A percentile compares a stretch with the other conserved stretches of the same genome.
Evolutionary conservation across 35 echinoderm and acorn worm species (phyloP).

Genomic region (Ophiothrix spiculata): DNA sequence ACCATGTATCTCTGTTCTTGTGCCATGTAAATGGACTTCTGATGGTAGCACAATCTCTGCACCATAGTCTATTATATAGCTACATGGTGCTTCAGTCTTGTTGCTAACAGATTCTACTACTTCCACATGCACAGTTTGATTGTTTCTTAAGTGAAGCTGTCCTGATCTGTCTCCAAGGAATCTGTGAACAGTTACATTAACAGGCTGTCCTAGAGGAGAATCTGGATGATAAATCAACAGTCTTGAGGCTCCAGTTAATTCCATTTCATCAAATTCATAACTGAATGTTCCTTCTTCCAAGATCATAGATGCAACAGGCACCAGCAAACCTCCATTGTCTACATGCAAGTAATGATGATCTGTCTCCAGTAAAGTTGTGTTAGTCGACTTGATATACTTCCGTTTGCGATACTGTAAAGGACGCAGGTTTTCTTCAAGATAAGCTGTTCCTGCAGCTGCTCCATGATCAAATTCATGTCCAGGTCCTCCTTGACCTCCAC

Average conservation of each 20-base stretch:
- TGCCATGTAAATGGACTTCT: slow-evolving; percentile 86
- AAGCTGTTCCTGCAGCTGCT: slow-evolving; percentile 79
- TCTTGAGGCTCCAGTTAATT: slow-evolving; percentile 73
- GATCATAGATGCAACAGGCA: slow-evolving; percentile 75
- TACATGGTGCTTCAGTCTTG: slow-evolving; percentile 85
- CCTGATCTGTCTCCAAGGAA: slow-evolving; percentile 90
- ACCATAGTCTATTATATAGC: slow-evolving; percentile 74
- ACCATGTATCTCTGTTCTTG: slow-evolving; percentile 71
- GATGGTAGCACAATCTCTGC: slow-evolving; percentile 79
- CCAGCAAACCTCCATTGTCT: slow-evolving; percentile 68
- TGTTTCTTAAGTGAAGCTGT: slow-evolving; percentile 68
- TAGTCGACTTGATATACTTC: slow-evolving; percentile 72
- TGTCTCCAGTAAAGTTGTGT: slow-evolving; percentile 71
- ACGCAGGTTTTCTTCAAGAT: slow-evolving; percentile 80
- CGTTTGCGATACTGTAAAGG: slow-evolving; percentile 72
- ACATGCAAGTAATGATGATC: slow-evolving; percentile 89
- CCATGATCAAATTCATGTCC: slow-evolving; percentile 36
- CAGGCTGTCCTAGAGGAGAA: slow-evolving; percentile 12
- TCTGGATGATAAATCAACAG: slow-evolving; percentile 70
- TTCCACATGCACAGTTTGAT: slow-evolving; percentile 75
- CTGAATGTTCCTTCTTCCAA: slow-evolving; percentile 55
- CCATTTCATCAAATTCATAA: slow-evolving; percentile 86
- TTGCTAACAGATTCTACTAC: slow-evolving; percentile 80
- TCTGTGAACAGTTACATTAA: slow-evolving; percentile 66
- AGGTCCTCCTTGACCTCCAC: slow-evolving; percentile 53